Base-by-base conservation (phyloP, 2,797 vertebrate species). In the Scolopax bukidnonensis region DNA sequence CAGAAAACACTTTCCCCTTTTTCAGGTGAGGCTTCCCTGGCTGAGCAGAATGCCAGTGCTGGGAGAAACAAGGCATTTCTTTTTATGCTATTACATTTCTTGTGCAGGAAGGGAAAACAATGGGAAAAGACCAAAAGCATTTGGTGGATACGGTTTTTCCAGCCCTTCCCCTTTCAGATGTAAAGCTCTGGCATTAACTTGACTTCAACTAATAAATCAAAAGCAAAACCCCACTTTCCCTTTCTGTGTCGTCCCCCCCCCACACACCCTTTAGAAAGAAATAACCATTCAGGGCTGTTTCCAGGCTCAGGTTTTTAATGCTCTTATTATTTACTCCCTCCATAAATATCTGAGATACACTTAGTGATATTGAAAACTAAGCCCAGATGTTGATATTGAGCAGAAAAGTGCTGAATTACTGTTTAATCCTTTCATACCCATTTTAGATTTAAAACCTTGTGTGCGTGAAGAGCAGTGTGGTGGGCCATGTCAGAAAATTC, bases 381-480 rank as follows among this genome's bases (percentile, higher is more conserved):
- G 17, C 30, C 70, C 27, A 10, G 57, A 51, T 57, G 27, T 65
- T 65, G 38, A 50, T 56, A 50, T 24, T n/a, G 47, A 70, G 15
- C 17, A 61, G 27, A 38, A 57, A 91, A 83, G 45, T 9, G 70
- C 16, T 6, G 21, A 48, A 18, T 28, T 81, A 11, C 18, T 61
- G 4, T 30, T 86, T 75, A 43, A 59, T 40, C 18, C 25, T 89
- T 83, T 48, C 7, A 27, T 54, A 40, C 12, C 30, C 17, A n/a
- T 27, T 9, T 83, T 40, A 53, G 43, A 38, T 75, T 27, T 53
- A 28, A 70, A 89, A 24, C 20, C 11, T 79, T 57, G 32, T 6
- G 11, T 7, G 7, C 0, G 0, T 33, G 68, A 89, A 48, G 43
- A 57, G 18, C 12, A 38, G 36, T 1, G 0, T 45, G 25, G 28